phyloP scores from a whole-genome alignment of 2,113 vertebrate genomes.

The Thinocorus orbignyianus region DNA sequence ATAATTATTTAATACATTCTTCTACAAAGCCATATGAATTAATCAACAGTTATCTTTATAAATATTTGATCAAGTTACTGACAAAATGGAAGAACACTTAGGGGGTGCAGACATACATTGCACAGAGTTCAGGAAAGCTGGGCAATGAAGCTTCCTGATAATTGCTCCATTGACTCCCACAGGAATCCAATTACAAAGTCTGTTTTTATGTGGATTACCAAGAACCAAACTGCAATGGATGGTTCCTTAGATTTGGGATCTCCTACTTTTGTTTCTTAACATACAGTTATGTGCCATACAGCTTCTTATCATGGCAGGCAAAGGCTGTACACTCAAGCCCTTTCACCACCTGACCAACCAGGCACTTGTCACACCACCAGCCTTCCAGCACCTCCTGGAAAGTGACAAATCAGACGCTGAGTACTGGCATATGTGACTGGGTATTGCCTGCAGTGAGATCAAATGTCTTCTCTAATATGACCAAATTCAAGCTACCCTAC shows the following conservation, averaged over 20 bases:
- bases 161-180: background rate
- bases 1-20: background rate
- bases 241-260: background rate
- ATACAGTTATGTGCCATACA: background rate
- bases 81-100: background rate
- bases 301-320: background rate
- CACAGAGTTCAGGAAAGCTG: background rate
- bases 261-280: background rate
- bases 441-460: background rate
- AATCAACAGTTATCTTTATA: background rate
- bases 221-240: background rate
- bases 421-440: rapidly evolving
- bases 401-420: rapidly evolving
- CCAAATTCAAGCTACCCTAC: background rate
- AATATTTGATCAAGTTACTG: constrained; percentile 18
- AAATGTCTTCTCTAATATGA: background rate
- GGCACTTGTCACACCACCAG: background rate
- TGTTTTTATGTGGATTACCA: background rate
- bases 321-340: background rate
- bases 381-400: background rate
- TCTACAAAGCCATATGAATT: background rate
- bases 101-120: background rate
- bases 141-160: background rate
- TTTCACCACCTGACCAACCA: background rate
- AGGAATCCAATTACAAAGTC: background rate